phyloP scores from a whole-genome alignment of 53 echinoderm and acorn worm genomes.

The Pentamera pediparva region DNA sequence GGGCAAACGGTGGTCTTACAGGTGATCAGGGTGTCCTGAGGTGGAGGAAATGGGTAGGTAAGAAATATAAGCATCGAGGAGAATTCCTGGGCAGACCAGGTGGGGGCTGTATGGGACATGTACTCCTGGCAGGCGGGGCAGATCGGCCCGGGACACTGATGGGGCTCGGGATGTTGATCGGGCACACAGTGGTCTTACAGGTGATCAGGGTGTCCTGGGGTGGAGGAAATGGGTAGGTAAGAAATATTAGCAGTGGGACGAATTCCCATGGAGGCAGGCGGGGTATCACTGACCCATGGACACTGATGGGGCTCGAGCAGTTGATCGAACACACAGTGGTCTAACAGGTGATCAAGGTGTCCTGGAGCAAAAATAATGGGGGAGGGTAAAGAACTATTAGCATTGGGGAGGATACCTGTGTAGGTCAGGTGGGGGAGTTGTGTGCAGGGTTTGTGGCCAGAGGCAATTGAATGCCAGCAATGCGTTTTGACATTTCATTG shows the following conservation, averaged over 20 bases:
- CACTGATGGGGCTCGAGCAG: slow-evolving; percentile 47
- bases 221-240: too few species aligned
- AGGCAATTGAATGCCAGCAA: too few species aligned
- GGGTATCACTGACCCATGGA: slow-evolving; percentile 75
- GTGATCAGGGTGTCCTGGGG: slow-evolving; percentile 65
- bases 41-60: too few species aligned
- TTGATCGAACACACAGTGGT: slow-evolving; percentile 53
- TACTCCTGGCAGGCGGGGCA: slow-evolving; percentile 75
- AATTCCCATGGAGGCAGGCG: too few species aligned
- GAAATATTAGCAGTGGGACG: too few species aligned
- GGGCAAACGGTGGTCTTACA: slow-evolving; percentile 61
- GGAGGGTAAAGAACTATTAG: not conserved
- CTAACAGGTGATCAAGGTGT: slow-evolving; percentile 55
- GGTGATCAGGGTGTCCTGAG: slow-evolving; percentile 62
- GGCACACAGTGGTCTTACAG: slow-evolving; percentile 58
- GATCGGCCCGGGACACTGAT: slow-evolving; percentile 50
- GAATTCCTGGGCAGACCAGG: too few species aligned
- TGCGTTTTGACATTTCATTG: too few species aligned
- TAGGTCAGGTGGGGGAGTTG: too few species aligned
- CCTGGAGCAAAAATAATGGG: slow-evolving; percentile 29
- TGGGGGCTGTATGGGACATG: too few species aligned
- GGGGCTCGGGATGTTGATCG: slow-evolving; percentile 44
- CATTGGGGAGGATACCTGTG: too few species aligned
- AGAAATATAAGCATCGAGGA: too few species aligned
- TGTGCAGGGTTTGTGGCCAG: too few species aligned